These are phyloP conservation scores for Corythornis madagascariensis DNA, from an alignment of 2,113 vertebrate species.

Conservation along the genomic window DNA sequence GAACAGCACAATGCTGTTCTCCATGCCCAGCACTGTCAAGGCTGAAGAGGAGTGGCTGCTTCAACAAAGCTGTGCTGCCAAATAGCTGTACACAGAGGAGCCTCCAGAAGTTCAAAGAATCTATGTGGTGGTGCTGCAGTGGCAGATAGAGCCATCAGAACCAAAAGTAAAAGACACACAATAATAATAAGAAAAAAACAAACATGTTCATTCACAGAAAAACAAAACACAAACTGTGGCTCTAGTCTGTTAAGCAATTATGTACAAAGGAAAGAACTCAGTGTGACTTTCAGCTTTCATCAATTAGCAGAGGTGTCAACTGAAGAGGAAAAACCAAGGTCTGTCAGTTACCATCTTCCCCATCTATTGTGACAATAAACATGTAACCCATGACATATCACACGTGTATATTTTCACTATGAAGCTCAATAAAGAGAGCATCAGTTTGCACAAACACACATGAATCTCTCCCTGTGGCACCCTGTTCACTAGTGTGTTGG, in stretches of 20 bases:
- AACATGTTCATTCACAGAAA: background rate
- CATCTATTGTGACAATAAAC: conserved; percentile 17
- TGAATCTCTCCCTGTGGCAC: background rate
- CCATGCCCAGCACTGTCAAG: background rate
- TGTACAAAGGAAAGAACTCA: conserved; percentile 63
- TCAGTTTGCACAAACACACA: background rate
- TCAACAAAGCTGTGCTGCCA: background rate
- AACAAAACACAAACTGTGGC: background rate
- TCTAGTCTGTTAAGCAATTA: conserved; percentile 35
- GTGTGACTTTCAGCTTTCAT: conserved; percentile 46
- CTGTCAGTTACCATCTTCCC: background rate
- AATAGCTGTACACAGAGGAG: conserved; percentile 1
- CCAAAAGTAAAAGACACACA: background rate
- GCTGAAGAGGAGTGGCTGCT: conserved; percentile 26
- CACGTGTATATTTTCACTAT: background rate
- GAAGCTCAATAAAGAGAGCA: background rate
- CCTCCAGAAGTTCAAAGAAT: background rate
- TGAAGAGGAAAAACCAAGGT: conserved; percentile 18
- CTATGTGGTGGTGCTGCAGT: background rate
- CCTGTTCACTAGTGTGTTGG: background rate
- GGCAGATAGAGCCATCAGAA: background rate
- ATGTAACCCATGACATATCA: background rate
- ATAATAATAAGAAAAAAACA: background rate
- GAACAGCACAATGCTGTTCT: background rate
- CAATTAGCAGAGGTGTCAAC: conserved; percentile 58